A percentile compares a stretch with the other conserved stretches of the same genome.
Evolutionary conservation across 2,113 vertebrate species (phyloP).

Genomic region (Rhinoptilus africanus): DNA sequence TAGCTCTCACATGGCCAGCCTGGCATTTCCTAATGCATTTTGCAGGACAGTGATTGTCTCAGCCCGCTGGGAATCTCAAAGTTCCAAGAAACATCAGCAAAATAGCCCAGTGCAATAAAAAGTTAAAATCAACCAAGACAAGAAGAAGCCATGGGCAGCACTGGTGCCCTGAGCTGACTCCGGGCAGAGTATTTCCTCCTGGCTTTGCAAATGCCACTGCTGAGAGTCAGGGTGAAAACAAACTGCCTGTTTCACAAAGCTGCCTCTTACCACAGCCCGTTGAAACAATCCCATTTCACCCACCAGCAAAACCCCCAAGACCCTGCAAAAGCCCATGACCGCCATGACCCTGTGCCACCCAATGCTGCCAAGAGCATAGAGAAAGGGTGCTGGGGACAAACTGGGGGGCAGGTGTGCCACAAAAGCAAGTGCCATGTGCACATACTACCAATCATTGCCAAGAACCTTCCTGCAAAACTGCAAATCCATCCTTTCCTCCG

Average conservation of each 20-base stretch:
- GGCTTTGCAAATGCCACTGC: fast-evolving
- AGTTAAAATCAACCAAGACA: background rate
- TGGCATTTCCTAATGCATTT: background rate
- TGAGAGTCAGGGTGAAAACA: background rate
- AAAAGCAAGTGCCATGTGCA: fast-evolving
- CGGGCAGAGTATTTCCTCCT: background rate
- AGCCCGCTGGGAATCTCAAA: background rate
- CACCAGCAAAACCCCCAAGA: background rate
- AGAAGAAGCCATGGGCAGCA: fast-evolving
- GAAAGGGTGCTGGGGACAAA: background rate
- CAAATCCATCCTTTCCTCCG: background rate
- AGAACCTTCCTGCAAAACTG: background rate
- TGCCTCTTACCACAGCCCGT: background rate
- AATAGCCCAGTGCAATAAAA: background rate
- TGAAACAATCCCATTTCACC: background rate
- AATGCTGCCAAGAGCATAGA: fast-evolving
- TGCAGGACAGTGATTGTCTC: background rate
- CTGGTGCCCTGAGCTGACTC: background rate
- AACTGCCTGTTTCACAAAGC: fast-evolving
- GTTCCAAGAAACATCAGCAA: background rate
- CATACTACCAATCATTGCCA: fast-evolving
- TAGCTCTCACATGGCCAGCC: background rate
- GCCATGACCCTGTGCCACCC: background rate
- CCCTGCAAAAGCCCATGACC: background rate
- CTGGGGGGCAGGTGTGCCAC: fast-evolving